Evolutionary conservation across 1,140 invertebrate genomes (phyloP), one percentile per base, ranked within the genome.

Genomic region (Centruroides sculpturatus): DNA sequence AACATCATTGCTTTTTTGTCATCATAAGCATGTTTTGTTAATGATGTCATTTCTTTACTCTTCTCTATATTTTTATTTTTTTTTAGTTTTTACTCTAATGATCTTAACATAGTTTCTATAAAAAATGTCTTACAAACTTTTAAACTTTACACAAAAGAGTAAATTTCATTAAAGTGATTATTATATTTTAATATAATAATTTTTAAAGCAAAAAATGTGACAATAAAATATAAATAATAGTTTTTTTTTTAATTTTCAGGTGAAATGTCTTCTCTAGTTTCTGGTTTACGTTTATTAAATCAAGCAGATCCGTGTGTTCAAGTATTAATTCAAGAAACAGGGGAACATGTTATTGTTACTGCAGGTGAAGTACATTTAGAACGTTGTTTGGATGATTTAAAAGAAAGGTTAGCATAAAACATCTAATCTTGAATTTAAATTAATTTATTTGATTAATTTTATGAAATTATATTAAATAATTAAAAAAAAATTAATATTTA

Each of bases 291-390:
- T 67, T 72, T 92, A 35, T 74, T 95, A 13, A 92, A 92, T 73
- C 90, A 97, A 75, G 88, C 94, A 1, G 95, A 98, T 76, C 74
- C 90, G 3, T 93, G 91, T 76, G 92, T 95, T 0, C 81, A 92
- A 71, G 87, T 95, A 4, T 76, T 87, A 7, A 77, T 95, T 10
- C 90, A 95, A 76, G 89, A 96, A 69, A 94, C 84, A 8, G 97
- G 97, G 0, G 94, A 99, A 73, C 85, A 96, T 71, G 89, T 99
- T 3, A 77, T 99, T n/a, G 82, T 91, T 4, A 97, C 95, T 0
- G 87, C 94, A 8, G 97, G 97, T 1, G 94, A 99, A 78, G 90
- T 99, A 7, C 97, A 99, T 77, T 77, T 99, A 47, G 88, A 98
- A 71, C 84, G 92, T 67, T 99, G 97, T 78, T 70, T 94, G 1